These are phyloP conservation scores for Loris lydekkerianus DNA, from an alignment of 2,797 vertebrate species.

Conservation along the genomic window DNA sequence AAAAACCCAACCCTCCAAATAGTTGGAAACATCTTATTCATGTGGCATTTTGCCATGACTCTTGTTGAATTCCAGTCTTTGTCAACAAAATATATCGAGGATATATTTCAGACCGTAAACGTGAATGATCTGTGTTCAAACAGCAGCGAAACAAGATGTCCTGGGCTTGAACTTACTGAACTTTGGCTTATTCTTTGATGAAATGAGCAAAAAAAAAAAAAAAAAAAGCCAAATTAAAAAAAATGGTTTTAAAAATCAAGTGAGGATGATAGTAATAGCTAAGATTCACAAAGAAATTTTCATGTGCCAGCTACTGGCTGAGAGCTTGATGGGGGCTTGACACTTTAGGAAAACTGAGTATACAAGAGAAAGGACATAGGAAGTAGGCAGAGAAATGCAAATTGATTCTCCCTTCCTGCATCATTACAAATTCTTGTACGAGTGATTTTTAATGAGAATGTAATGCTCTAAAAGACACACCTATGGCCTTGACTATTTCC, in stretches of 20 bases:
- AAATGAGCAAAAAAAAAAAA: conserved; percentile 4
- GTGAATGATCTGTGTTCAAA: background rate
- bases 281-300: background rate
- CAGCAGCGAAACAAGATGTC: background rate
- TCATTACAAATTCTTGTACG: conserved; percentile 12
- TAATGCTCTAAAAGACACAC: background rate
- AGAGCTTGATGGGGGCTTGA: background rate
- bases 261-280: background rate
- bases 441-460: conserved; percentile 28
- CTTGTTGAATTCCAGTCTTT: background rate
- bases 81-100: background rate
- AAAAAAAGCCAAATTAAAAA: background rate
- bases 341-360: background rate
- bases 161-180: background rate
- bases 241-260: background rate
- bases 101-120: background rate
- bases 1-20: background rate
- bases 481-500: background rate
- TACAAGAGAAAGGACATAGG: background rate
- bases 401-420: background rate
- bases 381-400: conserved; percentile 7
- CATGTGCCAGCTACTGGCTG: background rate
- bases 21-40: background rate
- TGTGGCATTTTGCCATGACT: background rate
- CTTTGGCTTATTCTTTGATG: background rate